Evolutionary conservation across 2,888 invertebrate species (phyloP), one percentile per base, ranked within the genome.

Genomic region (Sarcophaga carnaria): DNA sequence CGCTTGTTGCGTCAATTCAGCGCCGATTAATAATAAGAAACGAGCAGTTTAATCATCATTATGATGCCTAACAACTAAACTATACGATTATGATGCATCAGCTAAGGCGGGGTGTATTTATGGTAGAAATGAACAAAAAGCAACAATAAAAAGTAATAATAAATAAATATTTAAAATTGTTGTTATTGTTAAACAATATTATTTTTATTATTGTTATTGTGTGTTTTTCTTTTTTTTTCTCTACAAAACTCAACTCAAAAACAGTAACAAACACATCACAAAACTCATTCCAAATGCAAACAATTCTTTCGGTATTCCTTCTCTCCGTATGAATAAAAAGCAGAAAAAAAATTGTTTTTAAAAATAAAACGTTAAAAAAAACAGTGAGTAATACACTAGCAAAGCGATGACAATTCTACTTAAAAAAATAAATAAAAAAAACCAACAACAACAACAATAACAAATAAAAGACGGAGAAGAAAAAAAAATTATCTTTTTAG

Each of bases 331-430:
- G 37, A 37, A 37, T 10, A 37, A 37, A 2, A 37, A 37, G 2
- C 8, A 37, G 8, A 37, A 37, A 37, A 37, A 37, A 37, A 8
- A 37, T 4, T 37, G 37, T 37, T 60, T 76, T 66, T 27, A 60
- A 37, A 60, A 27, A 11, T 49, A 74, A 70, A 76, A 69, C 4
- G 45, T 64, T 63, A 72, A 76, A 54, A 49, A 60, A 59, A 80
- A 54, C 25, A 59, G 80, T 83, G 85, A 87, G 85, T 85, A 84
- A 87, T 80, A 84, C 78, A 67, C 76, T 75, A 82, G 60, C 37
- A 80, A 72, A 81, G 66, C 22, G 81, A 78, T 84, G 85, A 75
- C 87, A 84, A 75, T 75, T 81, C 66, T 66, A 66, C 72, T 71
- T 37, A 80, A 77, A 72, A 72, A 64, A 81, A n/a, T 63, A 66